Base-by-base conservation (phyloP, 2,888 invertebrate species). In the Augochlorella aurata region DNA sequence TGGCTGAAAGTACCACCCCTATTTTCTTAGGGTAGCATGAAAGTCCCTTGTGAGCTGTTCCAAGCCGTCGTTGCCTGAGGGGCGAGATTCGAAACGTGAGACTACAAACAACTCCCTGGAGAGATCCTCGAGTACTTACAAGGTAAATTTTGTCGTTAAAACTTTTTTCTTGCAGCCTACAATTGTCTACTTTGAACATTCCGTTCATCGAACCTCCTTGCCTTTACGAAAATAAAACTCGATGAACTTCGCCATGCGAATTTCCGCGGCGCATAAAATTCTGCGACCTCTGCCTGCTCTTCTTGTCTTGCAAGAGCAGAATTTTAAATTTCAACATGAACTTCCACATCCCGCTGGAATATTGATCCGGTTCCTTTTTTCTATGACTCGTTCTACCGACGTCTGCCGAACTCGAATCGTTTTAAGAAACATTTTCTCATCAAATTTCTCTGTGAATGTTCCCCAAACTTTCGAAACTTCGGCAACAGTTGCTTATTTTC, bases 11-110 rank as follows among this genome's bases (percentile, higher is more conserved):
- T 75, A 54, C 74, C 29, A 21, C 63, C 66, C 68, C 71, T 81
- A 77, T 85, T 85, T 82, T 85, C 84, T 85, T 79, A 76, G 67
- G 68, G 58, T 24, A 29, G 45, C 65, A 70, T 29, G 71, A 71
- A 63, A 44, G 67, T 77, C 82, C 77, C 82, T 21, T 47, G 72
- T 14, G 85, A 49, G 65, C 58, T 29, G 73, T 81, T 82, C 69
- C 71, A 71, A 16, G 38, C 68, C 10, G 45, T 29, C 38, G 29
- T 50, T 18, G 16, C 79, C 66, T 24, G 47, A 38, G 65, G 73
- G 71, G 47, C n/a, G 72, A 69, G 75, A 77, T 74, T 81, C 76
- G 80, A 82, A 77, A 85, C 82, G 77, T 49, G 82, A 78, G 75
- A 75, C 77, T 73, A 75, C 74, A 73, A 81, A 79, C 82, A 79